Base-by-base conservation (phyloP, 1,140 invertebrate species). In the Trichonephila clavata region DNA sequence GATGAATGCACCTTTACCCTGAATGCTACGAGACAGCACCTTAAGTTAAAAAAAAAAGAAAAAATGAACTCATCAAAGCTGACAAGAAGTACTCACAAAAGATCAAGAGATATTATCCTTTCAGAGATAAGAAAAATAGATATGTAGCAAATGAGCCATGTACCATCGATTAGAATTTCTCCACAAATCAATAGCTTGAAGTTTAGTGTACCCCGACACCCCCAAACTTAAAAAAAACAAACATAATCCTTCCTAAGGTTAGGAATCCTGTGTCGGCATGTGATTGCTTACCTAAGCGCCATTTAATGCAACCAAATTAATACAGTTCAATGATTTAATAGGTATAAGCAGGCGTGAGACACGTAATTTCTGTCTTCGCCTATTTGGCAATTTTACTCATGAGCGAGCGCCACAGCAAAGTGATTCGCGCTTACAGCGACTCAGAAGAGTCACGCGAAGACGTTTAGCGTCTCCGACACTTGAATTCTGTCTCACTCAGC, bases 261-360 rank as follows among this genome's bases (percentile, higher is more conserved):
- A 77, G 24, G 71, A 77, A 77, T 77, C 71, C 32, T 14, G 71
- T 77, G 27, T 77, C 71, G 71, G 71, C 71, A 39, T 77, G 27
- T 32, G 18, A 77, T 39, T 77, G 71, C 71, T 39, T 39, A 77
- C 32, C 71, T 39, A 39, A 20, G 71, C 71, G 32, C 24, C 27
- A 77, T 77, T 77, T 77, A 77, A 77, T 18, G 71, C 27, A 77
- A 32, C 71, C 18, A 77, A 63, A 77, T 77, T 77, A 63, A 63
- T 43, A 84, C 90, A 92, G 80, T 92, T 84, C 90, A 92, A 68
- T 84, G 90, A 59, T 92, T 92, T 84, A 84, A 84, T 92, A 21
- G 43, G 14, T 57, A 80, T 24, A 61, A 68, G 39, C 83, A 24
- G 83, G 63, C 43, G 65, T 71, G 84, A 60, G 32, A 87, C 32